phyloP scores from a whole-genome alignment of 2,113 vertebrate genomes.

The Takifugu bimaculatus region DNA sequence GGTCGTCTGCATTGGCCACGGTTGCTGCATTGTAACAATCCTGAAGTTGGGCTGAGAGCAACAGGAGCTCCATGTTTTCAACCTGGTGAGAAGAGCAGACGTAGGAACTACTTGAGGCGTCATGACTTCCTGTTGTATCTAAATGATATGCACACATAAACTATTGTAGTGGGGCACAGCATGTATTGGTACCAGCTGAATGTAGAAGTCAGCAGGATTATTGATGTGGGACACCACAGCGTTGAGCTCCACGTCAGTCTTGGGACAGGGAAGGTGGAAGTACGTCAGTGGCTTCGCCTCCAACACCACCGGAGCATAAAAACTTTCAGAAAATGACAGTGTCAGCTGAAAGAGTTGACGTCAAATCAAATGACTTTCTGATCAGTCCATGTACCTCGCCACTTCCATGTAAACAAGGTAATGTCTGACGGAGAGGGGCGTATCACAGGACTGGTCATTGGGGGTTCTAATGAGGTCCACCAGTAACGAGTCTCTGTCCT shows the following conservation, averaged over 20 bases:
- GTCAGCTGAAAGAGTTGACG: background rate
- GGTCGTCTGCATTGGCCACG: conserved; percentile 44
- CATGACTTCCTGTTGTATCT: no score
- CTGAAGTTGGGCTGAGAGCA: conserved; percentile 77
- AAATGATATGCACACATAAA: no score
- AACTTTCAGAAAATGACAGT: conserved; percentile 37
- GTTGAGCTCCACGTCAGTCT: conserved; percentile 60
- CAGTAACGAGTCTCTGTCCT: conserved; percentile 80
- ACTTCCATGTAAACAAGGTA: conserved; percentile 85
- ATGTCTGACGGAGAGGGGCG: conserved; percentile 83
- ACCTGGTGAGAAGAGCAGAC: conserved; percentile 56
- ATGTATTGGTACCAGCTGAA: conserved; percentile 78
- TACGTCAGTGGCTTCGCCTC: conserved; percentile 60
- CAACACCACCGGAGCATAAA: conserved; percentile 56
- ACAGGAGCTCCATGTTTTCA: conserved; percentile 73
- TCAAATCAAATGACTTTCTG: no score
- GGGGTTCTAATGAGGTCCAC: conserved; percentile 87
- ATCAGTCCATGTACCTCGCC: conserved; percentile 75
- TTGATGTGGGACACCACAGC: conserved; percentile 82
- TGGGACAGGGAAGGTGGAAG: conserved; percentile 74
- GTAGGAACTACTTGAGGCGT: background rate
- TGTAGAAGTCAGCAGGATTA: conserved; percentile 85
- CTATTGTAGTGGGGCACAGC: no score
- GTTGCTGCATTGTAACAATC: conserved; percentile 63
- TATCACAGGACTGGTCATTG: conserved; percentile 66